Evolutionary conservation across 2,113 vertebrate species (phyloP), one percentile per base, ranked within the genome.

Genomic region (Marmota monax): DNA sequence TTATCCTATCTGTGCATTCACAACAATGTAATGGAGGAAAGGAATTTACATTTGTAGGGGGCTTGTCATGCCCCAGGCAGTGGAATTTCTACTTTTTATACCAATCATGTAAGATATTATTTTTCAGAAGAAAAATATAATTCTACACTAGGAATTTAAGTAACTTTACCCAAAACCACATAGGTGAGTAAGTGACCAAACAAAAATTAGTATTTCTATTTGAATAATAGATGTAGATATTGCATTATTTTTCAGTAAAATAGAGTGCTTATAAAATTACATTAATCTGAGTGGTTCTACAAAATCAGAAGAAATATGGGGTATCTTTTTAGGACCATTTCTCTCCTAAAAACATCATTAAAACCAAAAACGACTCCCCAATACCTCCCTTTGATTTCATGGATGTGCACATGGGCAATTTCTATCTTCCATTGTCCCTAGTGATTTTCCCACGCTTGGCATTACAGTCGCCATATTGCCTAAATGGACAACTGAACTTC

Each of bases 221-320:
- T 76, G 63, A 96, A 63, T 70, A 96, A 76, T 39, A 84, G 14
- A 72, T 42, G n/a, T 65, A 67, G 73, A 14, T 77, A 0, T 34
- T 73, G 45, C 45, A 51, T 56, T 70, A 61, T 84, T 90, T 96
- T 94, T 78, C n/a, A 39, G 7, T 77, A 42, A 94, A 84, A n/a
- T 42, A 58, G 34, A 5, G 63, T 92, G 7, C 34, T 79, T 32
- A 72, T 25, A 65, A 82, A 87, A 83, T 27, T 74, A 67, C 8
- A 67, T 53, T 16, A 72, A 4, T 42, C 4, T 63, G 16, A 92
- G 82, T 34, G 9, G 10, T 16, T 74, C 13, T 18, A 18, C 22
- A 78, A 85, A 53, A 74, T 95, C 63, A 48, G 5, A 63, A 84
- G 45, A 72, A 86, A 89, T 51, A 27, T 37, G 72, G 79, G 12